Evolutionary conservation across 2,797 vertebrate genomes (phyloP).

Genomic region (Rhadinocentrus ornatus): DNA sequence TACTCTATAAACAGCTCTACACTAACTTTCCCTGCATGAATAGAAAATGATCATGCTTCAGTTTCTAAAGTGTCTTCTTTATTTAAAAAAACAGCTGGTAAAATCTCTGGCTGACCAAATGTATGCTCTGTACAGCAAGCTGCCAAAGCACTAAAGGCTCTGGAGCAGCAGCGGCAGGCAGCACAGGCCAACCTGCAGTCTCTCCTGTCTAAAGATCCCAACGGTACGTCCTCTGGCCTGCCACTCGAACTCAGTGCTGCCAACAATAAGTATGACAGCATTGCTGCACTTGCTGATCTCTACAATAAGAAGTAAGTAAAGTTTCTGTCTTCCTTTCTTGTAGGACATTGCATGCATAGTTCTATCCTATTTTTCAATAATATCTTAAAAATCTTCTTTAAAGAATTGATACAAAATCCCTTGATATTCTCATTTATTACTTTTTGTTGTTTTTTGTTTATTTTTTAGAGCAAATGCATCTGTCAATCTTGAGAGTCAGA

Average conservation of each 20-base stretch:
- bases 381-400: not conserved
- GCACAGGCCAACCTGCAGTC: constrained; percentile 86
- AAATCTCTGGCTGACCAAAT: too few species aligned
- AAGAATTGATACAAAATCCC: not conserved
- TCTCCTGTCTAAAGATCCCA: constrained; percentile 80
- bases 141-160: constrained; percentile 75
- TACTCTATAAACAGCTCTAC: too few species aligned
- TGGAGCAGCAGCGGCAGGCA: constrained; percentile 85
- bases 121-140: constrained; percentile 48
- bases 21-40: too few species aligned
- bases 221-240: constrained; percentile 81
- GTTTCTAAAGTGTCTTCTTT: too few species aligned
- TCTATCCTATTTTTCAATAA: not conserved
- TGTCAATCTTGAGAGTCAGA: constrained; percentile 89
- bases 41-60: too few species aligned
- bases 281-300: constrained; percentile 85
- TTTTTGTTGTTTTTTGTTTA: constrained; percentile 9
- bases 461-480: constrained; percentile 88
- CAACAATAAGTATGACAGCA: constrained; percentile 87
- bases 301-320: constrained; percentile 89
- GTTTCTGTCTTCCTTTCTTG: not conserved
- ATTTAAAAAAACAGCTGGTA: too few species aligned
- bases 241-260: constrained; percentile 84
- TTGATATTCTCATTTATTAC: not conserved
- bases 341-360: too few species aligned